A percentile compares a stretch with the other conserved stretches of the same genome.
These are phyloP conservation scores for Macaca mulatta DNA, from an alignment of 2,113 vertebrate genomes.

Conservation along the genomic window DNA sequence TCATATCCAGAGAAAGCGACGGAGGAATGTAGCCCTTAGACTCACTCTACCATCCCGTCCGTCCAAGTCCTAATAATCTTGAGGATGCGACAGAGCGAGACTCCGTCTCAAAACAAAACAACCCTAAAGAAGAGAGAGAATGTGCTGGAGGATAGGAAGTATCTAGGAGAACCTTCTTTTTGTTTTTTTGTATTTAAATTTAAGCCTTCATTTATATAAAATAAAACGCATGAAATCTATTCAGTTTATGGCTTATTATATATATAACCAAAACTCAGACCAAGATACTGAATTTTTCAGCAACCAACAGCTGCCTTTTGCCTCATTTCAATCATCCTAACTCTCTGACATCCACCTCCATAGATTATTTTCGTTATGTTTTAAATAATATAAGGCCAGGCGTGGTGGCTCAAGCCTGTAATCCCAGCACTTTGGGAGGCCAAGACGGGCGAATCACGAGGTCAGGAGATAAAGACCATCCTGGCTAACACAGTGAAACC, in stretches of 20 bases:
- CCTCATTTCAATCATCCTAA: background rate
- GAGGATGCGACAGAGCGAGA: background rate
- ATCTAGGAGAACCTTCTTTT: too few relatives aligned
- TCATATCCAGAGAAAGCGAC: background rate
- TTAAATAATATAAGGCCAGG: background rate
- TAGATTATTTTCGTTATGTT: background rate
- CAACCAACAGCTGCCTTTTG: background rate
- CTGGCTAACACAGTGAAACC: too few relatives aligned
- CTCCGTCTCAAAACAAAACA: too few relatives aligned
- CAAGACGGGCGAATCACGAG: too few relatives aligned
- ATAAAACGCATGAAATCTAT: background rate
- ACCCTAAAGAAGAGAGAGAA: too few relatives aligned
- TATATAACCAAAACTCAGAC: background rate
- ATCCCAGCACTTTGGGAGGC: too few relatives aligned
- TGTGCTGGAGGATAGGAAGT: too few relatives aligned
- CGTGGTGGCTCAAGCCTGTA: too few relatives aligned
- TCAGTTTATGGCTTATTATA: background rate
- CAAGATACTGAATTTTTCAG: background rate
- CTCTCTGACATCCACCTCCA: background rate
- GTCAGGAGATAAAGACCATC: too few relatives aligned
- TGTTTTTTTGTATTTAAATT: too few relatives aligned
- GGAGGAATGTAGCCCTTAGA: too few relatives aligned
- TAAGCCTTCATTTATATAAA: background rate
- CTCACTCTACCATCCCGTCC: background rate
- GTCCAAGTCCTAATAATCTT: too few relatives aligned